Evolutionary conservation across 2,113 vertebrate genomes (phyloP).

Genomic region (Nothobranchius furzeri): DNA sequence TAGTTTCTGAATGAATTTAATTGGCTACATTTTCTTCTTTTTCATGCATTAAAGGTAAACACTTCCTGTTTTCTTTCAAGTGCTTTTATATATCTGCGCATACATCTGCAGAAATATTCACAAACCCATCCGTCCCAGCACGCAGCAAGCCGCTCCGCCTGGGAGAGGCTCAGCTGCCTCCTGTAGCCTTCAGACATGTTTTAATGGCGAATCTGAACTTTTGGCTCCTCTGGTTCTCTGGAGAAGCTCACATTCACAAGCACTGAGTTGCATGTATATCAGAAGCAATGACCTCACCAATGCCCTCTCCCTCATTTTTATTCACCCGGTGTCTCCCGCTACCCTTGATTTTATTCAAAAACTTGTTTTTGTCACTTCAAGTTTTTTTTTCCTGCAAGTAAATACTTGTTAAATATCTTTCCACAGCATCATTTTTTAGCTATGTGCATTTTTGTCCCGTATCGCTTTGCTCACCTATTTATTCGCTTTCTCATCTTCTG

Average conservation of each 20-base stretch:
- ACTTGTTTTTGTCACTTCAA: slow-evolving; percentile 13
- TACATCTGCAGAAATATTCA: slow-evolving; percentile 40
- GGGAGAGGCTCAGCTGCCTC: slow-evolving; percentile 68
- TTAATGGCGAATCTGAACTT: slow-evolving; percentile 58
- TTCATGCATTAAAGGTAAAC: neutral
- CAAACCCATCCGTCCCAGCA: slow-evolving; percentile 33
- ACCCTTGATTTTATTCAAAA: slow-evolving; percentile 18
- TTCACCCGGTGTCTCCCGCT: neutral
- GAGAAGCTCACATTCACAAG: slow-evolving; percentile 28
- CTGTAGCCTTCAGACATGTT: slow-evolving; percentile 55
- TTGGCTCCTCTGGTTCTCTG: slow-evolving; percentile 27
- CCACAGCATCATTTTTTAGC: neutral
- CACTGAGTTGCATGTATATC: slow-evolving; percentile 21
- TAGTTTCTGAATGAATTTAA: slow-evolving; percentile 12
- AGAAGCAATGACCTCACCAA: slow-evolving; percentile 22
- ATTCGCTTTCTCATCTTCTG: neutral
- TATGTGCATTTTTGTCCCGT: slow-evolving; percentile 18
- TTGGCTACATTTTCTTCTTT: neutral
- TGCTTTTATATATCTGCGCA: slow-evolving; percentile 8
- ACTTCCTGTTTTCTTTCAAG: neutral
- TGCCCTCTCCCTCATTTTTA: slow-evolving; percentile 14
- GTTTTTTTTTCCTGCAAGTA: slow-evolving; percentile 1
- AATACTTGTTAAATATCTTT: slow-evolving; percentile 21
- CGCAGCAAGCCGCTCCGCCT: slow-evolving; percentile 48
- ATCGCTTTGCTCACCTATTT: slow-evolving; percentile 12